Base-by-base conservation (phyloP, 2,888 invertebrate species). In the Caradrina clavipalpis region DNA sequence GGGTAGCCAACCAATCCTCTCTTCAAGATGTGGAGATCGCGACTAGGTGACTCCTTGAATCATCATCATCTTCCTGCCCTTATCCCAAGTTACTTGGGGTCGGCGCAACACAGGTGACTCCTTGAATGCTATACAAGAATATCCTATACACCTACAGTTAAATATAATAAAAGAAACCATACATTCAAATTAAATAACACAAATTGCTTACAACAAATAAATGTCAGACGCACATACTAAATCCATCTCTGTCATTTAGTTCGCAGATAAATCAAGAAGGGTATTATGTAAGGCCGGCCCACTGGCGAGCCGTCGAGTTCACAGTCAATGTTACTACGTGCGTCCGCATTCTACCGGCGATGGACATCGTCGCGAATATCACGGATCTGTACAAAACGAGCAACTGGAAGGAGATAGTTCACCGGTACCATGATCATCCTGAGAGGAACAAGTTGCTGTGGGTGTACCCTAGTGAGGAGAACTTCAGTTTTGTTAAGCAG, bases 391-490 rank as follows among this genome's bases (percentile, higher is more conserved):
- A 95, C 78, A 92, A 91, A 79, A 87, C 93, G 39, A 91, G 87
- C 7, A 90, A 95, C 57, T 97, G 97, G 97, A 91, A 88, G 67
- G 93, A 94, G 56, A 93, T 97, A 49, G 87, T 92, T 1, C 85
- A 91, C 0, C 90, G 75, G 19, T 96, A 96, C 92, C 92, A 94
- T 80, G 92, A 96, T 62, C 96, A 96, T 76, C 91, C 95, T 5
- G 91, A 96, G 10, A 94, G 96, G 69, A 96, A 96, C 42, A 96
- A 96, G 87, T 86, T 98, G 61, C 90, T 98, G 21, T 98, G 98
- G 98, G 97, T 97, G 59, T 97, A 97, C 94, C 98, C 98, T 0
- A 97, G 97, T 49, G 95, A 96, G 77, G 92, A 96, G 1, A 97
- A 97, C 89, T 96, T 98, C 58, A 78, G 86, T 11, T 97, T 97